Evolutionary conservation across 2,888 invertebrate genomes (phyloP), one percentile per base, ranked within the genome.

Genomic region (Mechanitis messenoides): DNA sequence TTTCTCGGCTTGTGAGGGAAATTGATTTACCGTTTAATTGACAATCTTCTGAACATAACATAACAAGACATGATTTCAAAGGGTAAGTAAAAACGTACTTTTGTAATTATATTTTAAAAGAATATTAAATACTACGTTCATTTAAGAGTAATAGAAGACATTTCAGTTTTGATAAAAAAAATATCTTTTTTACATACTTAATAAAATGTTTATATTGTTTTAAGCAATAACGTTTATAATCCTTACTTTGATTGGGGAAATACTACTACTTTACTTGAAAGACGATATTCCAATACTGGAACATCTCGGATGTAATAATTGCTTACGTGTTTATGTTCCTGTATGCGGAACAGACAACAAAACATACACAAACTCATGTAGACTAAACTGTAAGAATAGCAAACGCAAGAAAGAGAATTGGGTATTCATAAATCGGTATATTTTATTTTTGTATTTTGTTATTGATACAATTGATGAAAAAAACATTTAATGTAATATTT

Each of bases 291-390:
- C 74, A 0, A 59, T 69, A 3, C 54, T 72, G 1, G 66, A 69
- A 2, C 62, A 71, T 20, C 56, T 69, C 0, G 61, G 67, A 1
- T 75, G 75, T 46, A 20, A 50, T 0, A 42, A 68, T 0, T 77
- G 77, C 42, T 66, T 62, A 1, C 65, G 72, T 7, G 62, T 75
- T 0, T 78, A 76, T 42, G 69, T 63, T 1, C 77, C 78, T 0
- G 63, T 73, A 1, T 78, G 78, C 42, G 76, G 67, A 0, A 59
- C 61, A 1, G 68, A 77, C 38, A 67, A 70, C 7, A 59, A 58
- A 4, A 76, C 74, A 0, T 78, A 74, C 45, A 63, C 67, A 0
- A 78, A 75, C n/a, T 60, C 64, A 12, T 78, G 78, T 31, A 61
- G 56, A 6, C 50, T 74, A 3, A 68, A 70, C 6, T 77, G 77